A percentile compares a stretch with the other conserved stretches of the same genome.
Evolutionary conservation across 1,140 invertebrate genomes (phyloP).

Genomic region (Cyphomyrmex costatus): DNA sequence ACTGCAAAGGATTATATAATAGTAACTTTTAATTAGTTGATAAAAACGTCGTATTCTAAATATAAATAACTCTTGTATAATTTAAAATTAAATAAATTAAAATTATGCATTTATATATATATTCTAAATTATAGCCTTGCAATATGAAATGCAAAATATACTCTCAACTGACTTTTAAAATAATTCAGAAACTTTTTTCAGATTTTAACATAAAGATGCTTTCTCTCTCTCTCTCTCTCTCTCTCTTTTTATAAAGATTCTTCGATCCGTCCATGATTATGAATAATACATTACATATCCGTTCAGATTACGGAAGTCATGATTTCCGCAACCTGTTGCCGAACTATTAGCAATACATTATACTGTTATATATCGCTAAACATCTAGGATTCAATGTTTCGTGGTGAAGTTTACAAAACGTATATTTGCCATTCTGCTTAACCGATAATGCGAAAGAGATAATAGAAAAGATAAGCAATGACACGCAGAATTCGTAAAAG

Average conservation of each 20-base stretch:
- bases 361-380: conserved; percentile 1
- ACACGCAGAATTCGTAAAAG: neutral
- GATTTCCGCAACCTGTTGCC: neutral
- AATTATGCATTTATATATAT: neutral
- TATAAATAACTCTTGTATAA: neutral
- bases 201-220: neutral
- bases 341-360: neutral
- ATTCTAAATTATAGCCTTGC: neutral
- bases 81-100: neutral
- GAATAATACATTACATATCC: neutral
- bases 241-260: neutral
- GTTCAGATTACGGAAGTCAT: neutral
- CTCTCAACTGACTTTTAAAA: neutral
- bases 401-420: neutral
- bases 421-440: neutral
- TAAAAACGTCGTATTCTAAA: neutral
- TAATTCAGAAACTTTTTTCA: neutral
- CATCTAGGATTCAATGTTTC: neutral
- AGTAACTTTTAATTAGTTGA: neutral
- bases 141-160: neutral
- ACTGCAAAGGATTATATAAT: neutral
- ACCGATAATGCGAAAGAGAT: neutral
- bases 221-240: neutral
- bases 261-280: neutral
- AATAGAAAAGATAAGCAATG: neutral